These are phyloP conservation scores for Coregonus ussuriensis DNA, from an alignment of 2,797 vertebrate genomes.

Conservation along the genomic window DNA sequence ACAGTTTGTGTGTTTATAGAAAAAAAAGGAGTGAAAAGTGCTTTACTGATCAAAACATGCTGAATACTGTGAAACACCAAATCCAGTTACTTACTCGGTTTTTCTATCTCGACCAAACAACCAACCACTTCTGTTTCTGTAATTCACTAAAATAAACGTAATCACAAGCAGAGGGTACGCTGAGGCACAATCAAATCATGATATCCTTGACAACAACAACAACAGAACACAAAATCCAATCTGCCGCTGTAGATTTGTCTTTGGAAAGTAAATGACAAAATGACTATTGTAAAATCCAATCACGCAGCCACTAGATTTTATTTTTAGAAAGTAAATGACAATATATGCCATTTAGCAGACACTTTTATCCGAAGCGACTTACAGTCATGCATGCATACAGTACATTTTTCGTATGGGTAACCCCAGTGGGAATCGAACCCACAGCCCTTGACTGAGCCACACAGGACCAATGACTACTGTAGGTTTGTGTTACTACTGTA, in stretches of 20 bases:
- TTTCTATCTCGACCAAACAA: constrained; percentile 55
- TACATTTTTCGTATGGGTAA: too few species aligned
- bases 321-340: constrained; percentile 9
- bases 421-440: constrained; percentile 8
- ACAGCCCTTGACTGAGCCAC: too few species aligned
- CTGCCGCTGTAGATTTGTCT: background rate
- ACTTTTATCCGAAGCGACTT: background rate
- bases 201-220: constrained; percentile 24
- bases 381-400: too few species aligned
- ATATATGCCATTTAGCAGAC: constrained; percentile 35
- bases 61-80: constrained; percentile 83
- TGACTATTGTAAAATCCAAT: too few species aligned
- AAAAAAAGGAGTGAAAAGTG: constrained; percentile 74
- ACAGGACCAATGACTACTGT: background rate
- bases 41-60: constrained; percentile 81
- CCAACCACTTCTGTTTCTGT: constrained; percentile 41
- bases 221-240: background rate
- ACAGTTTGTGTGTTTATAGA: constrained; percentile 52
- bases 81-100: constrained; percentile 63
- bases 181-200: constrained; percentile 20
- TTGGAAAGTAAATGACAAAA: constrained; percentile 2
- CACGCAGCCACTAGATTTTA: too few species aligned
- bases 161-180: background rate
- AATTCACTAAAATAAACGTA: background rate
- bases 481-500: background rate